Conservation (phyloP, 1,140 invertebrate species). For the Oscheius sp. region DNA sequence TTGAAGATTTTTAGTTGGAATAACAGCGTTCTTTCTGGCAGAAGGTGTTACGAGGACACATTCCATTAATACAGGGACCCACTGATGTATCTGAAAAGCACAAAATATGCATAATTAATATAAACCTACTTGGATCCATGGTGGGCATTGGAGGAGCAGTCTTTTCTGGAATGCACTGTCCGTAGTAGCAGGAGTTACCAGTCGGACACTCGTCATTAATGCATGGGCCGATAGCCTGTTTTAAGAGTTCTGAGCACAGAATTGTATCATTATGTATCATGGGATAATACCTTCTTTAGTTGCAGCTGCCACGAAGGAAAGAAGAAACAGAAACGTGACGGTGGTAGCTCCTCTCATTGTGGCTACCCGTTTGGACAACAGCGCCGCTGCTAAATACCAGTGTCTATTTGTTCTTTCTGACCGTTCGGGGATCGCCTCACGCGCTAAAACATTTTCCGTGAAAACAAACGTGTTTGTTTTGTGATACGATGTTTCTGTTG, state of each 20-base stretch:
- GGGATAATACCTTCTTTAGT: constrained; percentile 2
- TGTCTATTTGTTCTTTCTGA: background rate
- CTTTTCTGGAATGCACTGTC: constrained; percentile 25
- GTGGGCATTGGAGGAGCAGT: constrained; percentile 24
- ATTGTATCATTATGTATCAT: background rate
- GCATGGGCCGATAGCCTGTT: constrained; percentile 27
- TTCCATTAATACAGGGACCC: constrained; percentile 19
- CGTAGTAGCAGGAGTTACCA: constrained; percentile 25
- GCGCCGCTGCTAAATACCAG: background rate
- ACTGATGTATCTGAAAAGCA: constrained; percentile 14
- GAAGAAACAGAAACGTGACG: background rate
- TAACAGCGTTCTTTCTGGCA: constrained; percentile 20
- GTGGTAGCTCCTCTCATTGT: background rate
- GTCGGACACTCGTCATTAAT: constrained; percentile 26
- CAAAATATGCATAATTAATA: background rate
- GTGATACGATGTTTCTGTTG: too few species aligned
- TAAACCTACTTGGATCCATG: constrained; percentile 6
- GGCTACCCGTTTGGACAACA: background rate
- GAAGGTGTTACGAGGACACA: constrained; percentile 20
- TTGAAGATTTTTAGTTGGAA: background rate
- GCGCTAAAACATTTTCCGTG: too few species aligned
- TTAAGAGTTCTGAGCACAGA: constrained; percentile 1
- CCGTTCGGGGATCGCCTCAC: background rate
- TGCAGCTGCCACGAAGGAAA: background rate
- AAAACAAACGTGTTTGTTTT: too few species aligned